phyloP scores from a whole-genome alignment of 1,140 invertebrate species.

The Aphis gossypii region DNA sequence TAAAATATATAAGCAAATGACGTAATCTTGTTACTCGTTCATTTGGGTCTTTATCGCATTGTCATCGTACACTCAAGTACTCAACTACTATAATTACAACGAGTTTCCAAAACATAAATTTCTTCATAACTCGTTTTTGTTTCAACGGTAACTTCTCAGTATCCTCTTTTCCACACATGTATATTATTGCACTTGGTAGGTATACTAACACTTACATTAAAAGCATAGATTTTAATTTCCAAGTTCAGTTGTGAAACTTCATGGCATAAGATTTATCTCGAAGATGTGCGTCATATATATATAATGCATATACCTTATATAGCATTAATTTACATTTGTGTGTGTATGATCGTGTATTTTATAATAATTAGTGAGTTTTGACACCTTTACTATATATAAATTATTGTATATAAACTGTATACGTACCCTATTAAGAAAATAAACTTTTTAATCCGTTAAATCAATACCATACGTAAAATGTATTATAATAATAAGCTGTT shows the following conservation, averaged over 20 bases:
- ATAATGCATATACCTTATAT: background rate
- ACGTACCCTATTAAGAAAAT: too few species aligned
- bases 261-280: background rate
- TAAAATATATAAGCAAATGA: background rate
- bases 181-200: background rate
- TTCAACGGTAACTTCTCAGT: background rate
- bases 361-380: background rate
- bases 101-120: constrained; percentile 24
- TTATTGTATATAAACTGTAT: too few species aligned
- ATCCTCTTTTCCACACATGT: background rate
- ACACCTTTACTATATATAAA: background rate
- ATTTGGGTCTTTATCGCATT: background rate
- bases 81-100: background rate
- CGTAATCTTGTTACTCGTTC: background rate
- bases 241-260: background rate
- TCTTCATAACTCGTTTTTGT: constrained; percentile 7
- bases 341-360: background rate
- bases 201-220: background rate
- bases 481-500: background rate
- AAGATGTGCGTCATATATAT: background rate
- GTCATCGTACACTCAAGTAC: background rate
- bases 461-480: background rate
- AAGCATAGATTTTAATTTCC: constrained; percentile 28
- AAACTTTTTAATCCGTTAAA: too few species aligned
- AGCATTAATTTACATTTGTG: background rate